These are phyloP conservation scores for Galbula dea DNA, from an alignment of 2,113 vertebrate species.

Conservation along the genomic window DNA sequence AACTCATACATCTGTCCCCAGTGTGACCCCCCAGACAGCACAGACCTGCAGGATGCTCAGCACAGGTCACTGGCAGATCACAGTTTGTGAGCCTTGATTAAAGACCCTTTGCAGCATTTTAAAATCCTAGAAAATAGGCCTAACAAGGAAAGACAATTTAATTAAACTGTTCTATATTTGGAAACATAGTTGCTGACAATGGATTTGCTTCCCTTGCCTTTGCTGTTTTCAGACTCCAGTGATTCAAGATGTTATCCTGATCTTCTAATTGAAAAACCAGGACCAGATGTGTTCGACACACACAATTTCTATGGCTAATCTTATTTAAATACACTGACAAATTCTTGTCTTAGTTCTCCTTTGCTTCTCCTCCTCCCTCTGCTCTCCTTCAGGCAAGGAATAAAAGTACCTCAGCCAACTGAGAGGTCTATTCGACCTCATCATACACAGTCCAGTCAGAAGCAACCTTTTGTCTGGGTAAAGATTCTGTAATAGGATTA, in stretches of 20 bases:
- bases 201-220: not conserved
- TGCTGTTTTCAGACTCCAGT: not conserved
- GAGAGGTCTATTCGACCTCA: not conserved
- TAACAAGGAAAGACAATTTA: constrained; percentile 42
- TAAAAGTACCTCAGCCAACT: not conserved
- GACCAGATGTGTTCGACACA: not conserved
- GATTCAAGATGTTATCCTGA: not conserved
- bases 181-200: not conserved
- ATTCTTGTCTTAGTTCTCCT: not conserved
- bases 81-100: not conserved
- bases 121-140: constrained; percentile 15
- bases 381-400: not conserved
- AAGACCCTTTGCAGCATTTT: constrained; percentile 8
- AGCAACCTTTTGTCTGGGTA: not conserved
- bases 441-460: not conserved
- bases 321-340: not conserved
- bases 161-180: constrained; percentile 15
- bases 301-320: not conserved
- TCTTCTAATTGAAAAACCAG: not conserved
- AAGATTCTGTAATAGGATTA: not conserved
- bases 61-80: not conserved
- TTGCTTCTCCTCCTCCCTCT: not conserved
- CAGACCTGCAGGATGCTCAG: not conserved
- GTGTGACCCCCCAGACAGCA: not conserved
- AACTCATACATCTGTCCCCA: not conserved